Base-by-base conservation (phyloP, 2,888 invertebrate species). In the Sminthurides aquaticus region DNA sequence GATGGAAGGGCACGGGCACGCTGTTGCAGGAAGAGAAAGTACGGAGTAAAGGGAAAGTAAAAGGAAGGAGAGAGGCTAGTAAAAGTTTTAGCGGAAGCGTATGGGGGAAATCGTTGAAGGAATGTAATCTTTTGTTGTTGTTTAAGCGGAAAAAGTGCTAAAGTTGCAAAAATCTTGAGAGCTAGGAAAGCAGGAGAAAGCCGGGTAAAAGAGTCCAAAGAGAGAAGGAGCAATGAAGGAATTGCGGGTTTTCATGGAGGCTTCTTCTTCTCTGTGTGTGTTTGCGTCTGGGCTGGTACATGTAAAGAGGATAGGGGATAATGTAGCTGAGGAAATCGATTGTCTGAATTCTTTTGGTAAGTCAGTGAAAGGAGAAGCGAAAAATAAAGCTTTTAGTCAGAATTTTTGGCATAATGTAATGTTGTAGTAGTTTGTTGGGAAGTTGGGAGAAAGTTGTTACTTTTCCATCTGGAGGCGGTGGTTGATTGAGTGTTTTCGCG, bases 101-200 rank as follows among this genome's bases (percentile, higher is more conserved):
- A 49, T 60, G 26, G n/a, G 8, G 52, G 52, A 52, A 55, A 55
- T 20, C 24, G 22, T 15, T 20, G 22, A 24, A 25, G 55, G 55
- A 55, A 55, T 55, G 55, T 3, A 3, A 11, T 3, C 20, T 59
- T 59, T 59, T 48, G 24, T 20, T 48, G 59, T 48, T 49, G 22
- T 25, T 59, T 24, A 59, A 59, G 29, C 34, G 59, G 59, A 59
- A 59, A 59, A 59, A 59, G 43, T 59, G 59, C 59, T 27, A 49
- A 59, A 57, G 20, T 59, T 48, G 59, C 59, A 59, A 59, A 34
- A 34, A 34, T 34, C 15, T 34, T 15, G n/a, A n/a, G n/a, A n/a
- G n/a, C n/a, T n/a, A n/a, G n/a, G n/a, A n/a, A n/a, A n/a, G n/a
- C n/a, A n/a, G n/a, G n/a, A n/a, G n/a, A n/a, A n/a, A n/a, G n/a